phyloP scores from a whole-genome alignment of 2,797 vertebrate species.

The Cyclura pinguis region DNA sequence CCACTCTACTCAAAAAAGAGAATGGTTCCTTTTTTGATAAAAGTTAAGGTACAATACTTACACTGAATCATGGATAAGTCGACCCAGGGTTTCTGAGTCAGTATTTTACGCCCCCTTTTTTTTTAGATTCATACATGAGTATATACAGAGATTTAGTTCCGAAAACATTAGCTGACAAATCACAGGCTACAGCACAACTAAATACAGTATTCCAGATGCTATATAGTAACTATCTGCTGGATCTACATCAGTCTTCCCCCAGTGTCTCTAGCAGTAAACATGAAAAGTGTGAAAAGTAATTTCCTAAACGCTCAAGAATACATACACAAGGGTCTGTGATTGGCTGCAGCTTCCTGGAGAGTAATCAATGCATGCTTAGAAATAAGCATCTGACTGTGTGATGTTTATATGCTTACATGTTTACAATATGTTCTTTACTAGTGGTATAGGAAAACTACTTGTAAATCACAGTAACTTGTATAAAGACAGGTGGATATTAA shows the following conservation, averaged over 20 bases:
- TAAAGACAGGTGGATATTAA: background rate
- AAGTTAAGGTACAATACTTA: no score
- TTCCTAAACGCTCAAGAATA: background rate
- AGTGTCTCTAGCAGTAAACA: background rate
- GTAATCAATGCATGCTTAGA: background rate
- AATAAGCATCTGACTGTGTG: constrained; percentile 2
- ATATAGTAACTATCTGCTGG: background rate
- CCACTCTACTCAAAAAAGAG: no score
- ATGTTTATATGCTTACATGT: background rate
- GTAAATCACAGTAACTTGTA: background rate
- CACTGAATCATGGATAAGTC: no score
- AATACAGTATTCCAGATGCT: background rate
- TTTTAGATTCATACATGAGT: no score
- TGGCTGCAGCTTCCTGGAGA: background rate
- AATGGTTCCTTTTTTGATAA: no score
- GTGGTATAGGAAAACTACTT: background rate
- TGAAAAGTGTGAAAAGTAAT: background rate
- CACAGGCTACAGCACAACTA: background rate
- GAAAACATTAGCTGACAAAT: background rate
- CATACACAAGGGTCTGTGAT: no score
- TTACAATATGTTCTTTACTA: background rate
- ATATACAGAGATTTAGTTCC: background rate
- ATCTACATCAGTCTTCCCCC: background rate
- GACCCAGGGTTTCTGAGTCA: no score
- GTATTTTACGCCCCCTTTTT: no score